Base-by-base conservation (phyloP, 2,888 invertebrate species). In the Pharmacophagus antenor region DNA sequence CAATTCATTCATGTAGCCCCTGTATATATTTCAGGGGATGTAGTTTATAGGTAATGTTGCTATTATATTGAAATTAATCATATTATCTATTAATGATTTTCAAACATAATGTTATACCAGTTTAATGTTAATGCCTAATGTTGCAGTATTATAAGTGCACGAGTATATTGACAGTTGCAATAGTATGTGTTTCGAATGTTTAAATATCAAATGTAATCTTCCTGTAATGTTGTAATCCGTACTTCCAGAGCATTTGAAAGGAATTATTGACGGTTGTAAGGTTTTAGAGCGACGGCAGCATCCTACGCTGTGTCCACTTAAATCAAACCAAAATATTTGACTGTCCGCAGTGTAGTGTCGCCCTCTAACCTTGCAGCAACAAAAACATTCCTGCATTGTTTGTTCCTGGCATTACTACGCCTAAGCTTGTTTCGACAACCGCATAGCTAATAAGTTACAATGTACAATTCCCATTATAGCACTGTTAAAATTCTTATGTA, bases 401-500 rank as follows among this genome's bases (percentile, higher is more conserved):
- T 75, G 70, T 70, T 78, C 82, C 85, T 84, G 85, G 85, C 85
- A 82, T 79, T 67, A 76, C 64, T 76, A 74, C 69, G 64, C 76
- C 72, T 76, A 73, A 76, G 74, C 85, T 88, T 81, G 82, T 82
- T 85, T 84, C 76, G 64, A 73, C 70, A 72, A 66, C 65, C 70
- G 69, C 62, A 66, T 61, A 58, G 82, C 80, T 77, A 70, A 74
- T 73, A 75, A 76, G 74, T 65, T 80, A 79, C 71, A 73, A 76
- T 83, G 74, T 86, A 76, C 82, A 78, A 79, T 80, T 79, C 79
- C 82, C 71, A 79, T 79, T 82, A 86, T 80, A 77, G 86, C 89
- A 89, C 89, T 89, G 89, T 90, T 89, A 83, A 85, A 85, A 83
- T 85, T 88, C 80, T 81, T 86, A 82, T 89, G 88, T 89, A 89